A percentile compares a stretch with the other conserved stretches of the same genome.
These are phyloP conservation scores for Athalia rosae DNA, from an alignment of 2,888 invertebrate species.

Conservation along the genomic window DNA sequence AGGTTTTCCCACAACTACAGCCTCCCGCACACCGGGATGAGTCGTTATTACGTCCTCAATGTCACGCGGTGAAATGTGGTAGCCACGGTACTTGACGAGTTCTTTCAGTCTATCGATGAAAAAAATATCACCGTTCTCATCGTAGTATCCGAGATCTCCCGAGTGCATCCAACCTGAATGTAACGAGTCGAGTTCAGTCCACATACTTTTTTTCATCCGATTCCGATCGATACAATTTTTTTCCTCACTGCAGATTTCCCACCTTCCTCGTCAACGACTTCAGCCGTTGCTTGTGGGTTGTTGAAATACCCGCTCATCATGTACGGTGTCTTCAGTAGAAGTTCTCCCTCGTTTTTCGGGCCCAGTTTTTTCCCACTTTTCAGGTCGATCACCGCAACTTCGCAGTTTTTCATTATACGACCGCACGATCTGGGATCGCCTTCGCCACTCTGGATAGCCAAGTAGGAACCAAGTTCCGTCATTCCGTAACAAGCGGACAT, in stretches of 20 bases:
- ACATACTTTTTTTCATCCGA: too few species aligned
- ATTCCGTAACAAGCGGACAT: not conserved
- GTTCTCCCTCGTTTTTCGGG: constrained; percentile 11
- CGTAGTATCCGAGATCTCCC: constrained; percentile 37
- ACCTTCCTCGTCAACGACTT: constrained; percentile 30
- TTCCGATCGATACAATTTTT: not conserved
- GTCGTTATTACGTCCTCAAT: constrained; percentile 13
- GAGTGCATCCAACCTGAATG: constrained; percentile 31
- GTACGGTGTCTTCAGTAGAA: not conserved
- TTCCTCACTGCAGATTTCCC: too few species aligned
- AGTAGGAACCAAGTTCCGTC: constrained; percentile 1
- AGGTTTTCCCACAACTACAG: constrained; percentile 11
- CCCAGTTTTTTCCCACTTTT: constrained; percentile 7
- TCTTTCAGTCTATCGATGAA: constrained; percentile 29
- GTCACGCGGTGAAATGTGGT: constrained; percentile 11
- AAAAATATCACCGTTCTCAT: constrained; percentile 34
- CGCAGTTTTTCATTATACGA: not conserved
- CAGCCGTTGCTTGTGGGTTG: constrained; percentile 9
- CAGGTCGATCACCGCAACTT: constrained; percentile 22
- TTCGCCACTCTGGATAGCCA: not conserved
- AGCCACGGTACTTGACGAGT: constrained; percentile 18
- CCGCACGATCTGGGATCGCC: constrained; percentile 30
- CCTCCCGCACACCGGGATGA: constrained; percentile 32
- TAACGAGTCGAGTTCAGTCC: too few species aligned
- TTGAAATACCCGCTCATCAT: constrained; percentile 17